Conservation (phyloP, 2,888 invertebrate species). For the Tineola bisselliella region DNA sequence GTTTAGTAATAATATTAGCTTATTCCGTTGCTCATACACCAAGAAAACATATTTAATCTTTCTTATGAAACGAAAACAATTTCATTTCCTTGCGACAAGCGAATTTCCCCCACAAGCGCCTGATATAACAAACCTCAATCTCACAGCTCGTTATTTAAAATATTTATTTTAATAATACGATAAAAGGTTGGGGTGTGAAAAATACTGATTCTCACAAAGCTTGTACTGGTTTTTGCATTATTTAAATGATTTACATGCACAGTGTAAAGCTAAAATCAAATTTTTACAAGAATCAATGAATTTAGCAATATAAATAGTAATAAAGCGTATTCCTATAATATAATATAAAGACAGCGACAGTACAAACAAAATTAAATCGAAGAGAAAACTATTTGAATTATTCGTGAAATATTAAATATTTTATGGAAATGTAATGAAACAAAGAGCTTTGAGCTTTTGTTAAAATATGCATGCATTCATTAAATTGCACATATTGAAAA, state of each 20-base stretch:
- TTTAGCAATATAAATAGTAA: too few species aligned
- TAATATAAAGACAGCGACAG: too few species aligned
- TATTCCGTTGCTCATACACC: neutral
- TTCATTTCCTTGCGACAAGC: conserved; percentile 24
- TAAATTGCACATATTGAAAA: conserved; percentile 10
- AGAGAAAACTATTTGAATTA: neutral
- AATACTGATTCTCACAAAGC: neutral
- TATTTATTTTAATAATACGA: conserved; percentile 36
- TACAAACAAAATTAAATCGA: neutral
- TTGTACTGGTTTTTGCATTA: neutral
- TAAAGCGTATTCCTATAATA: too few species aligned
- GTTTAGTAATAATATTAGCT: neutral
- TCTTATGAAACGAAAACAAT: conserved; percentile 29
- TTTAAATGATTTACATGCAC: too few species aligned
- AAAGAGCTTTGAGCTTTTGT: conserved; percentile 6
- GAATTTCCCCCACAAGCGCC: conserved; percentile 22
- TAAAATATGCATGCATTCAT: conserved; percentile 11
- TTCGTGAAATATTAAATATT: neutral
- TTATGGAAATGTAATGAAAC: conserved; percentile 11
- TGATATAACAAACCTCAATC: conserved; percentile 26
- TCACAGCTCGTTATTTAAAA: conserved; percentile 33
- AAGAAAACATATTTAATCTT: conserved; percentile 19
- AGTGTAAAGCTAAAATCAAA: too few species aligned
- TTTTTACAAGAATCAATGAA: too few species aligned
- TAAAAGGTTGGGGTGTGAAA: conserved; percentile 21